Evolutionary conservation across 2,888 invertebrate genomes (phyloP), one percentile per base, ranked within the genome.

Genomic region (Anaspis maculata): DNA sequence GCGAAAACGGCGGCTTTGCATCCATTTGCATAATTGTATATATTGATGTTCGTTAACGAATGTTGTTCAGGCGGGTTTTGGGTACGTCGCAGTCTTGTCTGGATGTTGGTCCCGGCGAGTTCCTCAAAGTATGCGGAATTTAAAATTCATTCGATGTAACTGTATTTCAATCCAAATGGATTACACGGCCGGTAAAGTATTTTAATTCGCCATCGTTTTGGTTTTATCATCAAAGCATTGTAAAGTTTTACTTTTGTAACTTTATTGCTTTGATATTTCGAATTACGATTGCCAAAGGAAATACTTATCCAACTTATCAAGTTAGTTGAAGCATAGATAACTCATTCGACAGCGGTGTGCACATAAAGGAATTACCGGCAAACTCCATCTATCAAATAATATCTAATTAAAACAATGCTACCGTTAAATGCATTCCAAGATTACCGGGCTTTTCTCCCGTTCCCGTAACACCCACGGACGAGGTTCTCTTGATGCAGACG

Each of bases 31-130:
- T 64, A 64, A 64, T 64, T 64, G 62, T 62, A 60, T 62, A 62
- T 62, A 64, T 62, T 64, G 62, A 63, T 63, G 64, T 64, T 63
- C 64, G 61, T 64, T 64, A 63, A 61, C 61, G 62, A 62, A 62
- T 59, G 56, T 56, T 52, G 53, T 55, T 54, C 50, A 42, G 47
- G 32, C 22, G 32, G 38, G 39, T 32, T 36, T 34, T 15, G 36
- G 34, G 25, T 37, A 27, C 32, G 27, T n/a, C n/a, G n/a, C 6
- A 10, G 29, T 33, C 37, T 37, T 34, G 37, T 38, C 29, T 32
- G 32, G 5, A 5, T 19, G 19, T 9, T 5, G 19, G 31, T 29
- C 30, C 26, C 25, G 16, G 31, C n/a, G n/a, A 28, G 13, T 34
- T 39, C 25, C 27, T 32, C 37, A 30, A 41, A 41, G 41, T 41